These are phyloP conservation scores for Scaptomyza graminum DNA, from an alignment of 1,140 invertebrate species.

Conservation along the genomic window DNA sequence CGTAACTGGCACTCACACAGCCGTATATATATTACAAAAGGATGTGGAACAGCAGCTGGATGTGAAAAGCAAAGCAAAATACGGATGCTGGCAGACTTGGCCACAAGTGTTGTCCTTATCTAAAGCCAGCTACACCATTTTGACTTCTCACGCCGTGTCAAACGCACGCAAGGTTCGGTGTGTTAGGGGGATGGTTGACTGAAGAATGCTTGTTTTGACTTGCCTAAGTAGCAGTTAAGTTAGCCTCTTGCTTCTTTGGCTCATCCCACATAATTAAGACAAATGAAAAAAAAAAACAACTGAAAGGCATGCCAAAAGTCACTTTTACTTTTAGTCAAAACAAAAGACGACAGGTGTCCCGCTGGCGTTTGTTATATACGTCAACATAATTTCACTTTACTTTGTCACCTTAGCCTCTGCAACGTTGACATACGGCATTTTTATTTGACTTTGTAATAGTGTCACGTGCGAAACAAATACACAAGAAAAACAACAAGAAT, in stretches of 20 bases:
- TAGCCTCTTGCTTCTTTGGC: neutral
- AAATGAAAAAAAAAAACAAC: slow-evolving; percentile 78
- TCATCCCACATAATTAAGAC: slow-evolving; percentile 65
- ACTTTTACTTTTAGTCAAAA: slow-evolving; percentile 38
- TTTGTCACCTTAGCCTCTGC: slow-evolving; percentile 27
- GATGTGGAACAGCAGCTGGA: slow-evolving; percentile 59
- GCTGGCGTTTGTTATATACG: slow-evolving; percentile 24
- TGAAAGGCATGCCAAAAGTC: slow-evolving; percentile 55
- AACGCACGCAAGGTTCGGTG: slow-evolving; percentile 20
- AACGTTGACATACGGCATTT: slow-evolving; percentile 57
- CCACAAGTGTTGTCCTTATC: slow-evolving; percentile 63
- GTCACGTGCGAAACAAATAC: slow-evolving; percentile 51
- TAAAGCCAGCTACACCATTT: slow-evolving; percentile 38
- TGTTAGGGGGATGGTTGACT: neutral
- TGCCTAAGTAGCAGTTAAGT: slow-evolving; percentile 42
- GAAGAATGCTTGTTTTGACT: slow-evolving; percentile 9
- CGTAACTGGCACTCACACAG: slow-evolving; percentile 45
- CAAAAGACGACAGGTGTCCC: slow-evolving; percentile 28
- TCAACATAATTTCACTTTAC: slow-evolving; percentile 61
- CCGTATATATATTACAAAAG: slow-evolving; percentile 72
- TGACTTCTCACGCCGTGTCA: slow-evolving; percentile 19
- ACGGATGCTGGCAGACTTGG: slow-evolving; percentile 15
- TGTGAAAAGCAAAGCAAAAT: slow-evolving; percentile 3
- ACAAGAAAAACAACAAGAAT: neutral
- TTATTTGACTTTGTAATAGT: slow-evolving; percentile 48